Conservation (phyloP, 92 coral and sea anemone genomes). For the Parazoanthus swiftii region DNA sequence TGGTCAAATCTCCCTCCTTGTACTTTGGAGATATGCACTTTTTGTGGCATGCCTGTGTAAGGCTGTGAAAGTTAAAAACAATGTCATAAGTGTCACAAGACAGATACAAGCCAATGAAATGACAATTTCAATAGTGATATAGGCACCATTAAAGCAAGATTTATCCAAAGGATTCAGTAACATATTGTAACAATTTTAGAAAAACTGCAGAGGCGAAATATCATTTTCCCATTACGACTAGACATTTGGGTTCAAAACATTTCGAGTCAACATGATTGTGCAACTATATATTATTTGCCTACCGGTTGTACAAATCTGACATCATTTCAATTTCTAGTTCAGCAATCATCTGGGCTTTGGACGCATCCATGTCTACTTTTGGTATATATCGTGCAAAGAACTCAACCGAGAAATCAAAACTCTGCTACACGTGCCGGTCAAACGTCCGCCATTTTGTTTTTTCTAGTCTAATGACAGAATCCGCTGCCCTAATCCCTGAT, state of each 20-base stretch:
- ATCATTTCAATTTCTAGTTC: slow-evolving; percentile 98
- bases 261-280: too few species aligned
- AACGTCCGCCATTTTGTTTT: slow-evolving; percentile 31
- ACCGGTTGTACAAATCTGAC: slow-evolving; percentile 99
- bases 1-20: slow-evolving; percentile 97
- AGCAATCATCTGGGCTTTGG: slow-evolving; percentile 92
- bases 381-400: not conserved
- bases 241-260: too few species aligned
- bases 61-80: slow-evolving; percentile 49
- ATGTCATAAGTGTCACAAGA: too few species aligned
- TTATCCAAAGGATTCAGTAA: too few species aligned
- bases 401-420: not conserved
- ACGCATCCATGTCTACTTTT: slow-evolving; percentile 73
- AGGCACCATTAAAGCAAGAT: too few species aligned
- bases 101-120: too few species aligned
- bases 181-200: too few species aligned
- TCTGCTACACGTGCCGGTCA: slow-evolving; percentile 8
- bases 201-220: too few species aligned
- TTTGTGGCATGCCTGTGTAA: slow-evolving; percentile 96
- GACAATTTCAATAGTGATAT: too few species aligned
- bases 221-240: too few species aligned
- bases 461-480: not conserved
- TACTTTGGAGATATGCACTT: slow-evolving; percentile 97
- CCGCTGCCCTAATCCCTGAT: slow-evolving; percentile 8
- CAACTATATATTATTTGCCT: slow-evolving; percentile 10